phyloP scores from a whole-genome alignment of 2,888 invertebrate genomes.

The Gandaritis pyraliata region DNA sequence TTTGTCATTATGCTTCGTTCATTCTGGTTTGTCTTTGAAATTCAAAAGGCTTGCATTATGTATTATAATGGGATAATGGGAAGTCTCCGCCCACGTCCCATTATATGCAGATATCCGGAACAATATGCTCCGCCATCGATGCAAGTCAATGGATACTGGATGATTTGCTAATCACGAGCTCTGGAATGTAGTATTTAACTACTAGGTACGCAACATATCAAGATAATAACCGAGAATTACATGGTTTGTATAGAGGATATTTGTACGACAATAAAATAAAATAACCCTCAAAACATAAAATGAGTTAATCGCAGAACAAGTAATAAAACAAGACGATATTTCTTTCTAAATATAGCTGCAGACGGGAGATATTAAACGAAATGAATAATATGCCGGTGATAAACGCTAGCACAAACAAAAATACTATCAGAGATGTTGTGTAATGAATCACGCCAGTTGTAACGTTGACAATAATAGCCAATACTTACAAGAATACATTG shows the following conservation, averaged over 20 bases:
- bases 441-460: constrained; percentile 52
- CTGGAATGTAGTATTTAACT: constrained; percentile 22
- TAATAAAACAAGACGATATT: constrained; percentile 25
- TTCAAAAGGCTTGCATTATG: constrained; percentile 44
- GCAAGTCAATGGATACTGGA: constrained; percentile 48
- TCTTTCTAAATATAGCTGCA: constrained; percentile 36
- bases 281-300: constrained; percentile 3
- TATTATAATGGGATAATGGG: constrained; percentile 69
- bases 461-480: constrained; percentile 3
- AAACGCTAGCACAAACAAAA: constrained; percentile 43
- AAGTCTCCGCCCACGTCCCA: constrained; percentile 68
- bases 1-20: constrained; percentile 28
- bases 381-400: constrained; percentile 29
- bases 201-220: neutral
- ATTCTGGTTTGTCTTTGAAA: constrained; percentile 28
- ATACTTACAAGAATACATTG: neutral
- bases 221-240: neutral
- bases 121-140: constrained; percentile 45
- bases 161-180: constrained; percentile 55
- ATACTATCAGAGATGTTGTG: constrained; percentile 24
- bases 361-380: constrained; percentile 38
- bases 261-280: neutral
- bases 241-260: neutral
- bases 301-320: neutral
- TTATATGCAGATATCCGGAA: constrained; percentile 77